phyloP scores from a whole-genome alignment of 2,888 invertebrate species.

The Microctonus brassicae region DNA sequence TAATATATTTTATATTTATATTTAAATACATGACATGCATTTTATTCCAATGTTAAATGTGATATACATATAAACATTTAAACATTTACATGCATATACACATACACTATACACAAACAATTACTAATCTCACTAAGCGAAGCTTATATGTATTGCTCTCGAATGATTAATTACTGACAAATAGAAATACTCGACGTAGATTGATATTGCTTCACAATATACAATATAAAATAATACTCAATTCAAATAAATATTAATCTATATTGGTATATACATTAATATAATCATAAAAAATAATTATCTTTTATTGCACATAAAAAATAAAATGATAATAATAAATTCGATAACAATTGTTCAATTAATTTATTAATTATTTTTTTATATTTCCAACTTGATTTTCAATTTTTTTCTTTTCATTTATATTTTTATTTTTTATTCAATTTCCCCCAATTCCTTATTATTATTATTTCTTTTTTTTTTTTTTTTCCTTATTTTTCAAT shows the following conservation, averaged over 20 bases:
- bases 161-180: slow-evolving; percentile 42
- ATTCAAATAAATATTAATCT: background rate
- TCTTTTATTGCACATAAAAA: background rate
- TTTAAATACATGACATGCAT: too few relatives aligned
- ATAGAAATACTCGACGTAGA: slow-evolving; percentile 40
- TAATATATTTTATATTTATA: too few relatives aligned
- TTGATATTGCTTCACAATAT: slow-evolving; percentile 29
- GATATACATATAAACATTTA: background rate
- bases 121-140: background rate
- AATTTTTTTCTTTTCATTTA: background rate
- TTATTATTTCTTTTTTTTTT: slow-evolving; percentile 1
- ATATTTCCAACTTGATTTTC: background rate
- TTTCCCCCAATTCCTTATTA: background rate
- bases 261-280: background rate
- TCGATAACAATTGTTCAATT: background rate
- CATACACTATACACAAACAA: background rate
- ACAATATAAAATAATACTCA: background rate
- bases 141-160: background rate
- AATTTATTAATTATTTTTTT: background rate
- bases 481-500: slow-evolving; percentile 22
- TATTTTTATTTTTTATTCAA: background rate
- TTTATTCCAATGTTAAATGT: background rate
- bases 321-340: background rate
- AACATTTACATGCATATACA: background rate
- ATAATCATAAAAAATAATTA: background rate